Evolutionary conservation across 1,140 invertebrate species (phyloP).

Genomic region (Hyles euphorbiae): DNA sequence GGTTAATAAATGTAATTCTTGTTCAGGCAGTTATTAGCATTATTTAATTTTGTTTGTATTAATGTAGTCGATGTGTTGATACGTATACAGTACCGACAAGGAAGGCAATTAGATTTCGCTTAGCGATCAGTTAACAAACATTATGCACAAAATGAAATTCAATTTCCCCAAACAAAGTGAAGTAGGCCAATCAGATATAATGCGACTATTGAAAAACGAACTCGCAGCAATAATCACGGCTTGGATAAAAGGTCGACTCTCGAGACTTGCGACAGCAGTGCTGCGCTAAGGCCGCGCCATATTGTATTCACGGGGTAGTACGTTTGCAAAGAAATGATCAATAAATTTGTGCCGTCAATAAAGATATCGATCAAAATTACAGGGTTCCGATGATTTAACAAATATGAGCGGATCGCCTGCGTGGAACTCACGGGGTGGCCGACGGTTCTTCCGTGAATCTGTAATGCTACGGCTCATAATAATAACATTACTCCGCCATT

Average conservation of each 20-base stretch:
- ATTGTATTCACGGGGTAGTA: conserved; percentile 51
- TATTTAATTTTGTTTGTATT: too few species aligned
- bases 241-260: conserved; percentile 47
- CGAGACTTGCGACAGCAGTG: conserved; percentile 51
- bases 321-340: conserved; percentile 67
- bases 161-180: conserved; percentile 55
- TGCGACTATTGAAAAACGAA: conserved; percentile 67
- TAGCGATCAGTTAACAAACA: conserved; percentile 33
- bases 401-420: conserved; percentile 59
- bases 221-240: conserved; percentile 60
- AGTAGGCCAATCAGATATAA: conserved; percentile 69
- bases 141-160: conserved; percentile 46
- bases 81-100: too few species aligned
- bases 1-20: not conserved
- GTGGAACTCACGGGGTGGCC: conserved; percentile 55
- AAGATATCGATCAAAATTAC: conserved; percentile 76
- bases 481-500: conserved; percentile 51
- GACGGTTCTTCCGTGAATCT: conserved; percentile 60
- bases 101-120: not conserved
- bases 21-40: not conserved
- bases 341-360: conserved; percentile 69
- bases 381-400: conserved; percentile 71
- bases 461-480: conserved; percentile 56
- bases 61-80: too few species aligned
- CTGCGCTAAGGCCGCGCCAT: conserved; percentile 43